Evolutionary conservation across 2,797 vertebrate species (phyloP), one percentile per base, ranked within the genome.

Genomic region (Liasis olivaceus): DNA sequence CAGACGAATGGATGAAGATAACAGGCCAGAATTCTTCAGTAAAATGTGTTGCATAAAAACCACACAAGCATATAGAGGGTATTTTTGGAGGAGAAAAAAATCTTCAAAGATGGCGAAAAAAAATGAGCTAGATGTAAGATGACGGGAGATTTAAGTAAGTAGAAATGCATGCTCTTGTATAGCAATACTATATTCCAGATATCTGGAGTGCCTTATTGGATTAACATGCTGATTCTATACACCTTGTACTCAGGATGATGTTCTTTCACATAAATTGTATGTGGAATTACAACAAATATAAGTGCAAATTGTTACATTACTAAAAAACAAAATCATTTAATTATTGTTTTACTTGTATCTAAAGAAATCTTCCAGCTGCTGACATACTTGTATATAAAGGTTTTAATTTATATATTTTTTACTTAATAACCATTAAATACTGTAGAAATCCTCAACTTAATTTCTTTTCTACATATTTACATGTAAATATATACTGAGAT

Each of bases 121-220:
- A 93, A 94, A 92, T 54, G 84, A 95, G 93, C 54, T 89, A 93
- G 87, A 87, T 64, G 13, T 90, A 60, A 93, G 92, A 56, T 72
- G 14, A 88, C 92, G 81, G 92, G 92, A 96, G 95, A 97, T 85
- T 92, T 95, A 94, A 97, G 98, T 98, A 97, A 98, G 98, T 98
- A 97, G 94, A 98, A 97, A 97, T 96, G 96, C 88, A 92, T 92
- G 87, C 47, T 95, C 95, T 94, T 96, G 64, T 91, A 92, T 8
- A 69, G 47, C 60, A 91, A 96, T 95, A 94, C 97, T 97, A 95
- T 94, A 97, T 98, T 97, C 97, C 98, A 97, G 97, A 97, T 97
- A 96, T 97, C 97, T 97, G 97, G 95, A 97, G 89, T 91, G 97
- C 97, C 98, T 98, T 96, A 98, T 98, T 97, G 97, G 90, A 59